Base-by-base conservation (phyloP, 2,113 vertebrate genomes). In the Murina feae region DNA sequence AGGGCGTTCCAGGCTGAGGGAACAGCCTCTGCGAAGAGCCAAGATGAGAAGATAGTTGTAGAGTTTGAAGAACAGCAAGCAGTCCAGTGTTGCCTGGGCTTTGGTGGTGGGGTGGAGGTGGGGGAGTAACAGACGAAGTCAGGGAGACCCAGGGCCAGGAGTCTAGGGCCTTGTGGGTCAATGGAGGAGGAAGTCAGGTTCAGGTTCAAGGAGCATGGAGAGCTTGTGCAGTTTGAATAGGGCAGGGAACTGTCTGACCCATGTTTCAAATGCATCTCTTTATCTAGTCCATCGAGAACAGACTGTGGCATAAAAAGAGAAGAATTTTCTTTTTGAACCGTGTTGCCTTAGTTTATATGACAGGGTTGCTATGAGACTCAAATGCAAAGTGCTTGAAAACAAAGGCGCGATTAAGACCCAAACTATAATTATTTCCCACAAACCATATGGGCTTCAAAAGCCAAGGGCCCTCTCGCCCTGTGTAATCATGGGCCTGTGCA, bases 321-420 rank as follows among this genome's bases (percentile, higher is more conserved):
- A 66, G 25, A 79, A 74, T 91, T 84, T 16, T 58, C 85, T 85
- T 92, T 89, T 82, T 87, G 13, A 37, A 86, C 66, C 55, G 44
- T 21, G 9, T 71, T 95, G 89, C 90, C 88, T 96, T 84, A 92
- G 85, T 90, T 87, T 96, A 63, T 90, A 63, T 68, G 94, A 90
- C 49, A 90, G 60, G 60, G 47, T 96, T 96, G 93, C 89, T 95
- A 91, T 58, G 91, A 95, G 86, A 96, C 89, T 96, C 78, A 79
- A 74, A 82, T 83, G 94, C 85, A 86, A 75, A 85, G 21, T 18
- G 18, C 60, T 85, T 60, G 85, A 95, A 96, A 93, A 91, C n/a
- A 49, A 49, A 90, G 91, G 44, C 94, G 58, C 44, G 47, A 28
- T 44, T 71, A n/a, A 92, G 63, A 90, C 72, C 55, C 63, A 89